phyloP scores from a whole-genome alignment of 2,113 vertebrate genomes.

The Rhinolophus ferrumequinum region DNA sequence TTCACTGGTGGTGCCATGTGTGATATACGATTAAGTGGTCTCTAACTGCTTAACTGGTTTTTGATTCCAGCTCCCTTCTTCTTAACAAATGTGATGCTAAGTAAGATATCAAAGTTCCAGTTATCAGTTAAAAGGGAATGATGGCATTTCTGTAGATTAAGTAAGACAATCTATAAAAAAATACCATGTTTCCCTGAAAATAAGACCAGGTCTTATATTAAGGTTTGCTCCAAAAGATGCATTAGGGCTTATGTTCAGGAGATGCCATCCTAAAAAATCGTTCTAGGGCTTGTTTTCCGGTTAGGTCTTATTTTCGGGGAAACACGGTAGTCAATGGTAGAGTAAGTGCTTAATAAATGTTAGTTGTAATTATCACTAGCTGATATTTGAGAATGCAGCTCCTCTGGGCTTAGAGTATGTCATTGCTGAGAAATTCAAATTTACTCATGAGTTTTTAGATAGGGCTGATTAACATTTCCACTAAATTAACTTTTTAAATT shows the following conservation, averaged over 20 bases:
- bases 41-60: background rate
- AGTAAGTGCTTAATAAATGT: background rate
- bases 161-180: background rate
- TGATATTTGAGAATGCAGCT: background rate
- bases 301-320: too few relatives aligned
- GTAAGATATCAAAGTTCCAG: background rate
- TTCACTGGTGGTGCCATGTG: rapidly evolving
- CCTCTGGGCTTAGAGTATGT: background rate
- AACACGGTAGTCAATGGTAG: background rate
- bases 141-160: background rate
- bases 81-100: background rate
- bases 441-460: background rate
- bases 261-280: too few relatives aligned
- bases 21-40: background rate
- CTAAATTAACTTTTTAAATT: background rate
- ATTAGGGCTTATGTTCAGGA: too few relatives aligned
- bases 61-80: background rate
- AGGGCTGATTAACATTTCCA: background rate
- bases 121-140: background rate
- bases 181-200: background rate
- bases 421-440: background rate
- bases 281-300: too few relatives aligned
- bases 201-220: too few relatives aligned
- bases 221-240: too few relatives aligned
- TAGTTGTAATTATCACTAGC: background rate